A percentile compares a stretch with the other conserved stretches of the same genome.
Conservation (phyloP, 2,113 vertebrate genomes). For the Thymallus thymallus region DNA sequence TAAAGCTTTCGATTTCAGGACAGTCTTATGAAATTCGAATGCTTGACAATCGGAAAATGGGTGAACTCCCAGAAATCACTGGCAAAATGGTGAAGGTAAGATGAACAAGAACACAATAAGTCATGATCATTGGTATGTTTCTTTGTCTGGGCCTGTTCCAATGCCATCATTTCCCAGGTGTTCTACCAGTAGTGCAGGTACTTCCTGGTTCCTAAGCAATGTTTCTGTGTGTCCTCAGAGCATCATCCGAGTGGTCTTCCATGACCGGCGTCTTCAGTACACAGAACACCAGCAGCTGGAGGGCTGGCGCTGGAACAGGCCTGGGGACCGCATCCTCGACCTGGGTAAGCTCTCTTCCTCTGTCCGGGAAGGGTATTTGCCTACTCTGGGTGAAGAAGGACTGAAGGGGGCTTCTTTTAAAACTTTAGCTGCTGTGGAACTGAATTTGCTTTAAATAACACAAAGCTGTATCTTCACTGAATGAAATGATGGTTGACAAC, state of each 20-base stretch:
- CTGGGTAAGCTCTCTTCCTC: constrained; percentile 76
- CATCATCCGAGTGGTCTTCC: constrained; percentile 96
- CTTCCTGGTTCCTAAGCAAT: neutral
- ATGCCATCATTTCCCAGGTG: neutral
- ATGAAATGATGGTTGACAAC: neutral
- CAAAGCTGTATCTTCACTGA: neutral
- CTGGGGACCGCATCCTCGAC: constrained; percentile 93
- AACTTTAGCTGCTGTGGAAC: neutral
- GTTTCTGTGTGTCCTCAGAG: constrained; percentile 73
- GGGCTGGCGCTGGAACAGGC: constrained; percentile 96
- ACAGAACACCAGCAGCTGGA: constrained; percentile 97
- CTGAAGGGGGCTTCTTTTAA: neutral
- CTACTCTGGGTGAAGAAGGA: neutral
- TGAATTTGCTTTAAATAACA: neutral
- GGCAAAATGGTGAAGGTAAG: constrained; percentile 96
- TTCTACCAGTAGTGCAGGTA: neutral
- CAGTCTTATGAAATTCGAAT: constrained; percentile 98
- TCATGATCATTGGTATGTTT: neutral
- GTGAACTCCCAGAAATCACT: constrained; percentile 93
- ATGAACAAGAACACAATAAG: neutral
- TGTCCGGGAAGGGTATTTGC: neutral
- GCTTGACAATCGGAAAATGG: constrained; percentile 97
- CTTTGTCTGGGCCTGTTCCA: neutral
- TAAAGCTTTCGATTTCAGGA: constrained; percentile 69
- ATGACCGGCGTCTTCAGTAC: constrained; percentile 93